Evolutionary conservation across 1,140 invertebrate species (phyloP).

Genomic region (Venustaconcha ellipsiformis): DNA sequence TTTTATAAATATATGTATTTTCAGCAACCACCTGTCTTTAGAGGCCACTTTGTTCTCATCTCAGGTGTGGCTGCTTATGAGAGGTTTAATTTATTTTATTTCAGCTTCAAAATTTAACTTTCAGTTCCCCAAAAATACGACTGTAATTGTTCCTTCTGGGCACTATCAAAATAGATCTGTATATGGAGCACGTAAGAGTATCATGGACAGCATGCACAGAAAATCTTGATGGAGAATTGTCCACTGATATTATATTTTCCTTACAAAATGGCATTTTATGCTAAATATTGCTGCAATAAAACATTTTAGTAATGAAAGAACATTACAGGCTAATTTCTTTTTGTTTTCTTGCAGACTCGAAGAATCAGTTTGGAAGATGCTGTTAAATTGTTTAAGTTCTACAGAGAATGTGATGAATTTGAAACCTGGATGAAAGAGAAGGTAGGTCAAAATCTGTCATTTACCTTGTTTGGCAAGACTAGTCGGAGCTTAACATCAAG

Average conservation of each 20-base stretch:
- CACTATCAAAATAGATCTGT: too few relatives aligned
- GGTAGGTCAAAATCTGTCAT: slow-evolving; percentile 41
- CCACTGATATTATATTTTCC: neutral
- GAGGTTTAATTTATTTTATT: too few relatives aligned
- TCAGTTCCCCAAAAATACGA: too few relatives aligned
- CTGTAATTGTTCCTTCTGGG: too few relatives aligned
- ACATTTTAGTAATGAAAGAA: neutral
- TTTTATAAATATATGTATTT: too few relatives aligned
- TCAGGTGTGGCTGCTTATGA: too few relatives aligned
- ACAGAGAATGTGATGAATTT: slow-evolving; percentile 98
- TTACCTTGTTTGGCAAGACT: too few relatives aligned
- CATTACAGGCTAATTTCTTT: neutral
- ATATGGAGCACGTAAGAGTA: neutral
- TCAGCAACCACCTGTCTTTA: too few relatives aligned
- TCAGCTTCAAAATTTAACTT: too few relatives aligned
- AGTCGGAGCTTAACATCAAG: too few relatives aligned
- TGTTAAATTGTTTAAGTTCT: slow-evolving; percentile 93
- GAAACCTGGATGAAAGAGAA: slow-evolving; percentile 98
- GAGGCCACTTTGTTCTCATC: too few relatives aligned
- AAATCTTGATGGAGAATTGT: neutral
- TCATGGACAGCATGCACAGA: neutral
- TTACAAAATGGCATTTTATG: neutral
- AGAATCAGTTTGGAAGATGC: slow-evolving; percentile 90
- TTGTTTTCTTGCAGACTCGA: slow-evolving; percentile 70
- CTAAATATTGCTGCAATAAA: too few relatives aligned